These are phyloP conservation scores for Drosophila subsilvestris DNA, from an alignment of 2,888 invertebrate genomes.

Conservation along the genomic window DNA sequence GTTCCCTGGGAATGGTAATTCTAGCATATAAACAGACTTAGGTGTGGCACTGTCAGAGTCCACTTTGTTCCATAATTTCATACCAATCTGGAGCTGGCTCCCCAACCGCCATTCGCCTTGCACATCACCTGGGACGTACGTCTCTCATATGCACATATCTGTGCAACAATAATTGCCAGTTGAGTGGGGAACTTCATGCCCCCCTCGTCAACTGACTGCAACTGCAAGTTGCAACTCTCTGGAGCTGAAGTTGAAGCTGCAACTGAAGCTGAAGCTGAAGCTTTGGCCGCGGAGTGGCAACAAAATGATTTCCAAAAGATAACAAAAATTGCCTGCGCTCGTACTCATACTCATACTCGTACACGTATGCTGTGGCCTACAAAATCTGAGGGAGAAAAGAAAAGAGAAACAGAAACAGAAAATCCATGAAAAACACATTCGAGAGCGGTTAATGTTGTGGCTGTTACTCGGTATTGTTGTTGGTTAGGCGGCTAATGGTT, in stretches of 20 bases:
- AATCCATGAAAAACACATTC: constrained; percentile 73
- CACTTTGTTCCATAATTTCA: constrained; percentile 1
- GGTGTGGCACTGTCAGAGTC: not conserved
- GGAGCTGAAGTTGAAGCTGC: not conserved
- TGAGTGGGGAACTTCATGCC: constrained; percentile 13
- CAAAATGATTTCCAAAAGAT: constrained; percentile 74
- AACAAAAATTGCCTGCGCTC: constrained; percentile 70
- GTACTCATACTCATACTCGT: constrained; percentile 6
- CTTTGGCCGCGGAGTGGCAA: constrained; percentile 64
- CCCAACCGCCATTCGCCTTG: constrained; percentile 3
- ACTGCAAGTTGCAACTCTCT: constrained; percentile 27
- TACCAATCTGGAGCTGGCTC: constrained; percentile 8
- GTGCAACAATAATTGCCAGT: constrained; percentile 48
- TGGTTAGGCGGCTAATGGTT: constrained; percentile 38
- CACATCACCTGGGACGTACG: constrained; percentile 26
- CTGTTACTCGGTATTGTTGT: constrained; percentile 43
- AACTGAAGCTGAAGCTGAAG: not conserved
- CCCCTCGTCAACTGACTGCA: not conserved
- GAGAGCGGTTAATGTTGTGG: constrained; percentile 55
- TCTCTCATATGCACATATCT: constrained; percentile 36
- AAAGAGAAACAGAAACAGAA: constrained; percentile 68
- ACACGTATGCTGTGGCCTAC: constrained; percentile 62
- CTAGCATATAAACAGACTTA: not conserved
- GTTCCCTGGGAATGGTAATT: constrained; percentile 14
- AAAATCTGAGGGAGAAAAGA: constrained; percentile 48